Conservation (phyloP, 1,140 invertebrate species). For the Orius laevigatus region DNA sequence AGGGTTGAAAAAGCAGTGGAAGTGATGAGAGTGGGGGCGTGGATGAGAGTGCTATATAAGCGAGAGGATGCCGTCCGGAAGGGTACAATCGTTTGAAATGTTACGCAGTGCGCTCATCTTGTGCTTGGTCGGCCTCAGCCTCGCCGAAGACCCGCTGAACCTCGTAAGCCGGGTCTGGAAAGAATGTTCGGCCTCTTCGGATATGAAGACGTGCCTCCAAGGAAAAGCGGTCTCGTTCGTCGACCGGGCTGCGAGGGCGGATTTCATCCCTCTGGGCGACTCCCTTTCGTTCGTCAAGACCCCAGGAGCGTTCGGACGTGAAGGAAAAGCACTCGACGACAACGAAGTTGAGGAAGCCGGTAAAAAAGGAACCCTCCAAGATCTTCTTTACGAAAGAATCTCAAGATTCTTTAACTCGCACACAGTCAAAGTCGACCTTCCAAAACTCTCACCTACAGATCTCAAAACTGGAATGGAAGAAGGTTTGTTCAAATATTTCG, state of each 20-base stretch:
- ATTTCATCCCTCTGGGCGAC: slow-evolving; percentile 26
- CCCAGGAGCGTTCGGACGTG: background rate
- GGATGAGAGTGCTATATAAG: too few species aligned
- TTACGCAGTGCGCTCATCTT: too few species aligned
- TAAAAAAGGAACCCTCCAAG: slow-evolving; percentile 41
- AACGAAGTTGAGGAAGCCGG: slow-evolving; percentile 47
- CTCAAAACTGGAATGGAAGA: slow-evolving; percentile 52
- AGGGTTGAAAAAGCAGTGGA: too few species aligned
- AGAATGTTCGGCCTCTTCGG: too few species aligned
- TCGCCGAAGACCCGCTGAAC: too few species aligned
- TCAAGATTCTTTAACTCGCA: slow-evolving; percentile 53
- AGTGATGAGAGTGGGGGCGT: too few species aligned
- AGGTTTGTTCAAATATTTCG: slow-evolving; percentile 33
- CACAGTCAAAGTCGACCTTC: slow-evolving; percentile 53
- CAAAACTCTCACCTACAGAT: slow-evolving; percentile 48
- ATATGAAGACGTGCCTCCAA: slow-evolving; percentile 47
- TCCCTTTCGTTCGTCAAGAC: slow-evolving; percentile 45
- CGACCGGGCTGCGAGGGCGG: slow-evolving; percentile 31
- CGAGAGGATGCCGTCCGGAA: too few species aligned
- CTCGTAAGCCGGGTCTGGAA: too few species aligned
- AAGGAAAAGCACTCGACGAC: slow-evolving; percentile 31
- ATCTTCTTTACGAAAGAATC: slow-evolving; percentile 50
- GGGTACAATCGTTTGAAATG: too few species aligned
- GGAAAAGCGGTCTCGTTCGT: slow-evolving; percentile 53
- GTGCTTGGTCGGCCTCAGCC: too few species aligned